A percentile compares a stretch with the other conserved stretches of the same genome.
phyloP scores from a whole-genome alignment of 2,113 vertebrate species.

The Gavialis gangeticus region DNA sequence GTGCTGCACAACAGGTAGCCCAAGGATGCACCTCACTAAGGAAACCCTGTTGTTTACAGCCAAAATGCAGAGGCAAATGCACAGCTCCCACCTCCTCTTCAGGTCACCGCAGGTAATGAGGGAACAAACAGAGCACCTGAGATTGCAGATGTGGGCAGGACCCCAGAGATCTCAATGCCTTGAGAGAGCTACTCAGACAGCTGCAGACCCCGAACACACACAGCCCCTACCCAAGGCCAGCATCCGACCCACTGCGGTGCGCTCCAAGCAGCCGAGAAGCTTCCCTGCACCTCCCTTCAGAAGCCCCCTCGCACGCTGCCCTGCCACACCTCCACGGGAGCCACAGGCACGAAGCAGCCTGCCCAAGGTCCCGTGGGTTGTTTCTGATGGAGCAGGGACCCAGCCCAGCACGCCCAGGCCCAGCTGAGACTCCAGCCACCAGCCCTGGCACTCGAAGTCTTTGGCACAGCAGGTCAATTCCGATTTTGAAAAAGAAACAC shows the following conservation, averaged over 20 bases:
- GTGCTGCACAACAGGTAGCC: rapidly evolving
- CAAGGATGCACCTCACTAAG: not conserved
- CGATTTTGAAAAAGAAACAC: rapidly evolving
- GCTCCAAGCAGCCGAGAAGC: not conserved
- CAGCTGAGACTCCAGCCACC: too few relatives aligned
- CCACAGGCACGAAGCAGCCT: not conserved
- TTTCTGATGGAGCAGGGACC: not conserved
- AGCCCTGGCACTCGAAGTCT: rapidly evolving
- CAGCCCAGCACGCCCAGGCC: not conserved
- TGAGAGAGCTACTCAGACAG: not conserved
- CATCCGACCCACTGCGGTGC: not conserved
- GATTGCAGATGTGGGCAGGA: not conserved
- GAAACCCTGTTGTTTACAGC: not conserved
- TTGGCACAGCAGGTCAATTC: rapidly evolving
- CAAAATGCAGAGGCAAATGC: not conserved
- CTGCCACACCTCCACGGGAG: too few relatives aligned
- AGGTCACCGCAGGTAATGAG: not conserved
- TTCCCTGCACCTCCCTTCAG: not conserved
- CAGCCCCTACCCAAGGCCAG: not conserved
- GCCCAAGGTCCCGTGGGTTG: not conserved
- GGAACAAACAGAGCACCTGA: not conserved
- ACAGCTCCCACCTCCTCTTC: not conserved
- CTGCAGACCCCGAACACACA: not conserved
- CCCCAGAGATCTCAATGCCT: not conserved
- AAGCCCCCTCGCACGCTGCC: not conserved